Percentiles rank a stretch among this genome's conserved stretches.
Conservation (phyloP, 2,113 vertebrate species). For the Heterotilapia buettikoferi region DNA sequence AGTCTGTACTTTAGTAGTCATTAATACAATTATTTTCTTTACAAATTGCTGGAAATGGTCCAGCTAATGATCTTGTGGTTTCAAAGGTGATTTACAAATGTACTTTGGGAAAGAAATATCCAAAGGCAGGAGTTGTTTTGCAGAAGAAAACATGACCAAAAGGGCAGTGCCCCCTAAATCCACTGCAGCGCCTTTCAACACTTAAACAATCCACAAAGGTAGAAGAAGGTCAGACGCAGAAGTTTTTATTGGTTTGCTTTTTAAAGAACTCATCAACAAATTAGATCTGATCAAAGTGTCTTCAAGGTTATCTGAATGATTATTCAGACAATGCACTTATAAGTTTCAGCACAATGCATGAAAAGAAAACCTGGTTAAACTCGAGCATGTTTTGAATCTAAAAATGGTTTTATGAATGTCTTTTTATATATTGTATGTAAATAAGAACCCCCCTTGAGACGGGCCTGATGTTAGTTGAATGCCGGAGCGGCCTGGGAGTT, state of each 20-base stretch:
- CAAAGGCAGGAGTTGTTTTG: not conserved
- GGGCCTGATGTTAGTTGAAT: not conserved
- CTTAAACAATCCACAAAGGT: not conserved
- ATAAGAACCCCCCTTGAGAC: not conserved
- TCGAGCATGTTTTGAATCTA: not conserved
- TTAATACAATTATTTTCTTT: not conserved
- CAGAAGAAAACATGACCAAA: not conserved
- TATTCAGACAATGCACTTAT: not conserved
- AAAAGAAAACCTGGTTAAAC: not conserved
- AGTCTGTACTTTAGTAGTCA: accelerated
- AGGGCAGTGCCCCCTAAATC: not conserved
- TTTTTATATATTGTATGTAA: not conserved
- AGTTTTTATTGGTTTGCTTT: not conserved
- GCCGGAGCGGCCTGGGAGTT: not conserved
- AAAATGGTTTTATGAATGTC: not conserved
- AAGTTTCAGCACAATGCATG: not conserved
- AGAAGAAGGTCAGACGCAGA: not conserved
- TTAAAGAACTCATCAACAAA: not conserved
- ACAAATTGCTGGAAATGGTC: not conserved
- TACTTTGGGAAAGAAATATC: not conserved
- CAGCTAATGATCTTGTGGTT: not conserved
- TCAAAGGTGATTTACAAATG: not conserved
- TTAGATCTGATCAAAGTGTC: not conserved
- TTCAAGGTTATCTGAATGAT: not conserved
- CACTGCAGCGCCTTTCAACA: not conserved